phyloP scores from a whole-genome alignment of 2,113 vertebrate genomes.

The Naja naja region DNA sequence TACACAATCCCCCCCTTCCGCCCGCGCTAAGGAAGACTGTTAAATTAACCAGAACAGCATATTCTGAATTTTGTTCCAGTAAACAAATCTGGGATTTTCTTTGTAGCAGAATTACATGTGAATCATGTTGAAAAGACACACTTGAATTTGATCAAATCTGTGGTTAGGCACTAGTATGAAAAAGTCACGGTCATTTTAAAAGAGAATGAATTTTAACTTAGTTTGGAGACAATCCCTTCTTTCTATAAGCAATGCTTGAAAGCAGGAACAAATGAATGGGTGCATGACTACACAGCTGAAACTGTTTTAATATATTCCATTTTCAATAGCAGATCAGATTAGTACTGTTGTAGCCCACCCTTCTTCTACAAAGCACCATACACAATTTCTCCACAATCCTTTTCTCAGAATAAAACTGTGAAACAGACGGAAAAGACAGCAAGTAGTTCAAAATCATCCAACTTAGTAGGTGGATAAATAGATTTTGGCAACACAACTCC shows the following conservation, averaged over 20 bases:
- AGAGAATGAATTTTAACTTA: background rate
- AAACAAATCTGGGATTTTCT: background rate
- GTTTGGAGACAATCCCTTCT: background rate
- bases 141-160: background rate
- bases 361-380: background rate
- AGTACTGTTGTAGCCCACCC: background rate
- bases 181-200: background rate
- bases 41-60: slow-evolving; percentile 14
- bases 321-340: background rate
- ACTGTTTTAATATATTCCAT: background rate
- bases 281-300: background rate
- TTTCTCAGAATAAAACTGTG: background rate
- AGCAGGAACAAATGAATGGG: background rate
- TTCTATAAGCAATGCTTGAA: background rate
- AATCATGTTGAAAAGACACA: background rate
- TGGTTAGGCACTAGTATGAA: background rate
- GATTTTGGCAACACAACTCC: background rate
- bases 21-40: background rate
- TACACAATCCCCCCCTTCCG: background rate
- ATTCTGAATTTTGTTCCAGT: background rate
- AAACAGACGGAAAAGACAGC: background rate
- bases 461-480: too few species aligned
- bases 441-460: background rate
- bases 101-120: background rate
- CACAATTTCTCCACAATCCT: background rate